phyloP scores from a whole-genome alignment of 35 echinoderm and acorn worm genomes.

The Heliocidaris tuberculata region DNA sequence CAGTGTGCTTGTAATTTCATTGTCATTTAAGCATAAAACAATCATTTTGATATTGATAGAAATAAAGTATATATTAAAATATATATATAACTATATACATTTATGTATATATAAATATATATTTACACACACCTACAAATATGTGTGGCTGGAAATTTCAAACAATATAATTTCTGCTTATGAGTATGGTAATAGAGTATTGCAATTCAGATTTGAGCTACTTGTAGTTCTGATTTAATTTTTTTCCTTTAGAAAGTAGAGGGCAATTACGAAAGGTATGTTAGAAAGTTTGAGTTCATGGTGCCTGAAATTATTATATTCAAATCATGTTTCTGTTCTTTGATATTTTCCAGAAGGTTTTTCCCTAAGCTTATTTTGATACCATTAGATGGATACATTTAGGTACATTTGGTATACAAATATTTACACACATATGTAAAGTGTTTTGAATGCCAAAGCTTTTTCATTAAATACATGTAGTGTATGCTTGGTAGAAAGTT shows the following conservation, averaged over 20 bases:
- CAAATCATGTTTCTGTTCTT: neutral
- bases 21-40: neutral
- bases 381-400: neutral
- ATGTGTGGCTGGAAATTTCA: neutral
- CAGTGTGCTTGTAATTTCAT: slow-evolving; percentile 3
- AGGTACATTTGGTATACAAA: neutral
- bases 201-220: neutral
- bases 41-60: neutral
- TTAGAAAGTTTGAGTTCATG: neutral
- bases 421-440: neutral
- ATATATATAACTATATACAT: neutral
- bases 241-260: neutral
- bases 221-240: no score
- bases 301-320: neutral
- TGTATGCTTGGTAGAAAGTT: neutral
- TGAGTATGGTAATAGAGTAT: neutral
- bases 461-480: neutral
- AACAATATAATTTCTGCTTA: neutral
- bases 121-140: neutral
- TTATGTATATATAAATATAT: neutral
- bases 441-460: no score
- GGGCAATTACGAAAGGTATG: neutral
- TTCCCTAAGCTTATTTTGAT: neutral
- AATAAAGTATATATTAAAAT: neutral
- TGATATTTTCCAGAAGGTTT: neutral